Conservation (phyloP, 2,797 vertebrate genomes). For the Simalia tracyae region DNA sequence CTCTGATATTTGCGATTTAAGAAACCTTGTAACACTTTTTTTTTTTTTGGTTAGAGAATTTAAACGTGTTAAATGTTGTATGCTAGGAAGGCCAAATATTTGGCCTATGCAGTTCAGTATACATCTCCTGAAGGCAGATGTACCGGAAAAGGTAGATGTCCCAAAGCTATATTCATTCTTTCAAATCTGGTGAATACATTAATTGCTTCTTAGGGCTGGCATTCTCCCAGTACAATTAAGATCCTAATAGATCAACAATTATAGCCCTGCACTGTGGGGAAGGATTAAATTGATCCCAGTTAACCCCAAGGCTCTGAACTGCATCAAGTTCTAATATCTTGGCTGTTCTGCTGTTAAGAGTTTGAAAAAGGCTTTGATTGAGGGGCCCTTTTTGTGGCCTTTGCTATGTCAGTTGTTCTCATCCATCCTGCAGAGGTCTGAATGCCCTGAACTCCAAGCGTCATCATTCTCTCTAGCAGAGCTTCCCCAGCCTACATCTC, state of each 20-base stretch:
- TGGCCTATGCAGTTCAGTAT: background rate
- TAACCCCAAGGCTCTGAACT: slow-evolving; percentile 5
- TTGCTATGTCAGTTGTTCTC: background rate
- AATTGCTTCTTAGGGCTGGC: slow-evolving; percentile 38
- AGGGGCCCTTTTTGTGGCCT: slow-evolving; percentile 10
- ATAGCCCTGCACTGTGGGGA: slow-evolving; percentile 33
- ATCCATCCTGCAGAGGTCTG: background rate
- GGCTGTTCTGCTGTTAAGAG: background rate
- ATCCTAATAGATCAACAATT: slow-evolving; percentile 47
- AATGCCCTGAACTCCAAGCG: background rate
- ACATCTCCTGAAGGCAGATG: background rate
- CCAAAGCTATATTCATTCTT: slow-evolving; percentile 16
- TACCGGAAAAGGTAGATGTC: background rate
- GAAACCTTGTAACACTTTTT: background rate
- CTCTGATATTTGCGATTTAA: background rate
- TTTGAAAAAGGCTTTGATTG: slow-evolving; percentile 16
- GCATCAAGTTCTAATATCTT: background rate
- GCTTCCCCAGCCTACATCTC: background rate
- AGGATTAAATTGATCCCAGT: slow-evolving; percentile 40
- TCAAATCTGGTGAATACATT: slow-evolving; percentile 11
- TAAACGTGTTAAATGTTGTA: background rate
- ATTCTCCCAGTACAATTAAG: slow-evolving; percentile 35
- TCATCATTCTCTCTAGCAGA: background rate
- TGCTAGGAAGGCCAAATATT: background rate
- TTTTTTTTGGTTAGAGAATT: background rate